A percentile compares a stretch with the other conserved stretches of the same genome.
Evolutionary conservation across 1,140 invertebrate genomes (phyloP).

Genomic region (Cherax quadricarinatus): DNA sequence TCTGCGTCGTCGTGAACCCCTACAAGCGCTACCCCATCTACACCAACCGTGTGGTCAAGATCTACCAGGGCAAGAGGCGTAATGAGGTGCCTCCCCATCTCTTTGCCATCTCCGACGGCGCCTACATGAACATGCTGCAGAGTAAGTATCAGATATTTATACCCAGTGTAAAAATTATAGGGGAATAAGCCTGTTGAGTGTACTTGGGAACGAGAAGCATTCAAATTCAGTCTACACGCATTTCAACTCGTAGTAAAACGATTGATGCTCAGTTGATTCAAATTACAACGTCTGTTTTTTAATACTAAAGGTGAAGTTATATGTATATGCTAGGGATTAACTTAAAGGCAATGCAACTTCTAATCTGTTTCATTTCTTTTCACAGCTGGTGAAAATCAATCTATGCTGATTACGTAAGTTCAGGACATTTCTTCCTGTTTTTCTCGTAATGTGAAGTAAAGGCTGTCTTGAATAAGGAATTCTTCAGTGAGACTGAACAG

Average conservation of each 20-base stretch:
- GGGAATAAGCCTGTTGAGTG: too few species aligned
- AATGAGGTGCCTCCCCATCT: constrained; percentile 65
- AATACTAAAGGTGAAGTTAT: too few species aligned
- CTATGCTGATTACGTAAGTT: constrained; percentile 75
- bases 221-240: not conserved
- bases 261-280: too few species aligned
- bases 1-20: constrained; percentile 64
- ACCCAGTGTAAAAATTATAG: not conserved
- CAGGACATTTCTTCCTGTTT: not conserved
- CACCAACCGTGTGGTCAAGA: constrained; percentile 66
- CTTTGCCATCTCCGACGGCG: constrained; percentile 66
- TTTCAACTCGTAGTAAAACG: too few species aligned
- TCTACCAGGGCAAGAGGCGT: constrained; percentile 70
- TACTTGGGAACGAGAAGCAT: too few species aligned
- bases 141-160: constrained; percentile 82
- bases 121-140: constrained; percentile 73
- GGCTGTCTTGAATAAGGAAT: too few species aligned
- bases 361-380: not conserved
- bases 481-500: too few species aligned
- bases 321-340: too few species aligned
- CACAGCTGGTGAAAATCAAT: constrained; percentile 74
- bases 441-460: not conserved
- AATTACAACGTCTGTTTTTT: too few species aligned
- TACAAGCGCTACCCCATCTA: constrained; percentile 70
- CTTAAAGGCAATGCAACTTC: not conserved